phyloP scores from a whole-genome alignment of 2,797 vertebrate genomes.

The Sternarchorhynchus goeldii region DNA sequence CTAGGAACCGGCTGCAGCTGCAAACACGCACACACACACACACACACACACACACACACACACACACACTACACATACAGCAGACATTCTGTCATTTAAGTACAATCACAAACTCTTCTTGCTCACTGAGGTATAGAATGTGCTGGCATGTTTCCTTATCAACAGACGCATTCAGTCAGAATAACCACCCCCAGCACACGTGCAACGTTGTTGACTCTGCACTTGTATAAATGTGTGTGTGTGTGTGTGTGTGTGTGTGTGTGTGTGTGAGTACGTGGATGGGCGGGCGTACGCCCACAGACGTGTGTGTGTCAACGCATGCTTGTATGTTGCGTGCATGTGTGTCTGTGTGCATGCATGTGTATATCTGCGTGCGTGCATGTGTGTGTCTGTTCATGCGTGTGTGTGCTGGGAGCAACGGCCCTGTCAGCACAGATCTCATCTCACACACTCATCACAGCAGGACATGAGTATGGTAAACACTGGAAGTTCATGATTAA shows the following conservation, averaged over 20 bases:
- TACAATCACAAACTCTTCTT: conserved; percentile 53
- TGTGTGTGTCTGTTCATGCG: conserved; percentile 26
- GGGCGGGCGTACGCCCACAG: conserved; percentile 11
- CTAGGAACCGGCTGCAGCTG: conserved; percentile 72
- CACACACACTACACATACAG: conserved; percentile 32
- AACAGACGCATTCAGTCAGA: conserved; percentile 37
- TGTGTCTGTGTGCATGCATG: conserved; percentile 19
- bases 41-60: conserved; percentile 39
- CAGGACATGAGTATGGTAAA: conserved; percentile 77
- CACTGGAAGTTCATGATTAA: conserved; percentile 95
- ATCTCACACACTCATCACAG: conserved; percentile 66
- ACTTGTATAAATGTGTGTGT: conserved; percentile 35
- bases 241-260: conserved; percentile 37
- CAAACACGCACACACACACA: conserved; percentile 57
- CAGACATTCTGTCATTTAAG: conserved; percentile 45
- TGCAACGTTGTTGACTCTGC: conserved; percentile 39
- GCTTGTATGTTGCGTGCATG: conserved; percentile 32
- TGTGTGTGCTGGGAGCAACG: conserved; percentile 41
- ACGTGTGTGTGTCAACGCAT: conserved; percentile 2
- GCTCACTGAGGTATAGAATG: conserved; percentile 43
- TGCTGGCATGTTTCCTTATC: conserved; percentile 43
- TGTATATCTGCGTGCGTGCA: conserved; percentile 24
- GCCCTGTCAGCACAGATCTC: conserved; percentile 67
- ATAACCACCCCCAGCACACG: conserved; percentile 30
- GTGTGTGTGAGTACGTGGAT: conserved; percentile 9